These are phyloP conservation scores for Orussus abietinus DNA, from an alignment of 1,140 invertebrate genomes.

Conservation along the genomic window DNA sequence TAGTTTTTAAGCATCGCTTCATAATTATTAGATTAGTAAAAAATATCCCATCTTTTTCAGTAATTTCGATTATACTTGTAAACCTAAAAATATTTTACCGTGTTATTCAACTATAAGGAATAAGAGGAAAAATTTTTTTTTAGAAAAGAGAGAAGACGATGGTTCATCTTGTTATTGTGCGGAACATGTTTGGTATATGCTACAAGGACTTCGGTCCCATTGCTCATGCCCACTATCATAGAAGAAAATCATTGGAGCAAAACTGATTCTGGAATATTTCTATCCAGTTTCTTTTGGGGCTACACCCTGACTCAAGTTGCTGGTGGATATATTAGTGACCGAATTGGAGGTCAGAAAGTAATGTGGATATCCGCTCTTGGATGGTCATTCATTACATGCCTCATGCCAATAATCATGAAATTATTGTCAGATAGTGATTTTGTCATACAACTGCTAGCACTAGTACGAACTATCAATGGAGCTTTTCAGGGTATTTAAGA, in stretches of 20 bases:
- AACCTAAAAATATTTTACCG: no score
- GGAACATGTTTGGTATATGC: slow-evolving; percentile 68
- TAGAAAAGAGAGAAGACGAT: slow-evolving; percentile 56
- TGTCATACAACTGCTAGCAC: slow-evolving; percentile 59
- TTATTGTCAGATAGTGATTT: slow-evolving; percentile 55
- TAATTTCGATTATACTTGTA: no score
- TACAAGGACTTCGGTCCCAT: slow-evolving; percentile 65
- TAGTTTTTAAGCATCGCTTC: no score
- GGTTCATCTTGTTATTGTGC: slow-evolving; percentile 62
- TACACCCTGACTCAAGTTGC: slow-evolving; percentile 72
- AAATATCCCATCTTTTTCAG: no score
- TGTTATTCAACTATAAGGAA: no score
- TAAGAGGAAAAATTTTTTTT: no score
- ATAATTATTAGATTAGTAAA: no score
- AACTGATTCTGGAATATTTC: slow-evolving; percentile 65
- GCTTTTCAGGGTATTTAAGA: slow-evolving; percentile 63
- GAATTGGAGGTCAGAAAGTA: slow-evolving; percentile 66
- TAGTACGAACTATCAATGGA: slow-evolving; percentile 63
- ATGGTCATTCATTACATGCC: slow-evolving; percentile 66
- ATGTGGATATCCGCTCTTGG: slow-evolving; percentile 62
- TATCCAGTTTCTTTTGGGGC: slow-evolving; percentile 76
- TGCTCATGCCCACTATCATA: slow-evolving; percentile 63
- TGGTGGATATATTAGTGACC: slow-evolving; percentile 68
- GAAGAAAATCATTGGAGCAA: slow-evolving; percentile 69
- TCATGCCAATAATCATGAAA: slow-evolving; percentile 65